These are phyloP conservation scores for Rhyacichthys aspro DNA, from an alignment of 2,797 vertebrate genomes.

Conservation along the genomic window DNA sequence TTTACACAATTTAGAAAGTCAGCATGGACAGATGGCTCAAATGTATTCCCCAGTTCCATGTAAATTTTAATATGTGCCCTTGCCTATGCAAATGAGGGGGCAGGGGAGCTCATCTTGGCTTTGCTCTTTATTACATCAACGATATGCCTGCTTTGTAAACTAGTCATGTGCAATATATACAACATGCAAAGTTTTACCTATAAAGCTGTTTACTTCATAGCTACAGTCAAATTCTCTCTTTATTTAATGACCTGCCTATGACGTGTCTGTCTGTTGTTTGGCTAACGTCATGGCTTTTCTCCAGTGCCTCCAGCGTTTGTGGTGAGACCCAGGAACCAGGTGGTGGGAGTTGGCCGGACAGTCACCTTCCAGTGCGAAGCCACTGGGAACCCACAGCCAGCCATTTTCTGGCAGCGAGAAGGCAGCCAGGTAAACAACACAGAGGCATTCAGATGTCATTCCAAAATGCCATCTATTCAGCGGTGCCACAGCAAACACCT, in stretches of 20 bases:
- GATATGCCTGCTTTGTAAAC: conserved; percentile 39
- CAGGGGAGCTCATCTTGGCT: conserved; percentile 72
- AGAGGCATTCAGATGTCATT: conserved; percentile 13
- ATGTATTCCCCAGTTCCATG: conserved; percentile 89
- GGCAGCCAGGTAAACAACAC: conserved; percentile 92
- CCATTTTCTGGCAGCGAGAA: conserved; percentile 98
- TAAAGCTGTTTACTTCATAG: conserved; percentile 20
- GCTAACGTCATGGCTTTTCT: conserved; percentile 52
- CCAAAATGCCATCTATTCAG: conserved; percentile 16
- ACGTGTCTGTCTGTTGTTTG: conserved; percentile 34
- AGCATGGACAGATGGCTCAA: conserved; percentile 90
- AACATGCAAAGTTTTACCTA: conserved; percentile 27
- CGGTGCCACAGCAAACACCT: conserved; percentile 1
- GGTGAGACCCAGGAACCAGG: conserved; percentile 94
- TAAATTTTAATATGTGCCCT: conserved; percentile 86
- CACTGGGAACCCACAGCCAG: conserved; percentile 96
- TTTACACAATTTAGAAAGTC: conserved; percentile 81
- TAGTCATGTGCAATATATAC: conserved; percentile 31
- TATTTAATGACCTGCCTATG: conserved; percentile 25
- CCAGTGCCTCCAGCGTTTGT: conserved; percentile 95
- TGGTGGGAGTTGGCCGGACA: conserved; percentile 92
- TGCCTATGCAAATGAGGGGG: conserved; percentile 86
- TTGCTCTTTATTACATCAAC: conserved; percentile 63
- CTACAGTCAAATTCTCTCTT: conserved; percentile 18
- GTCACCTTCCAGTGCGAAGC: conserved; percentile 99